Percentiles rank a stretch among this genome's conserved stretches.
These are phyloP conservation scores for Chlorops oryzae DNA, from an alignment of 1,140 invertebrate genomes.

Conservation along the genomic window DNA sequence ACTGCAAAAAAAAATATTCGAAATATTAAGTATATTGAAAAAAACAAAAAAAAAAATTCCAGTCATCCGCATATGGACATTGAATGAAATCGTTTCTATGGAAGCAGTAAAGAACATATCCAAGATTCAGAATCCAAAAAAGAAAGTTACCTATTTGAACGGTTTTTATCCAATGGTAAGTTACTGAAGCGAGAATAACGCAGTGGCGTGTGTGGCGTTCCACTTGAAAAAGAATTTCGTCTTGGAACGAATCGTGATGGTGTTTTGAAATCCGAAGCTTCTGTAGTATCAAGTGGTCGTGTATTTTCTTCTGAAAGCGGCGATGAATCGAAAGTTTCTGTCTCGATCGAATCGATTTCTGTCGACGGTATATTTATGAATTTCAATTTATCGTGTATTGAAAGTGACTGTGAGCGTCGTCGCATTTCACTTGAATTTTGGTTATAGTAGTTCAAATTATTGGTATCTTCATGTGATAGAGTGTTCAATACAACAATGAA, in stretches of 20 bases:
- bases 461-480: neutral
- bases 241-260: conserved; percentile 10
- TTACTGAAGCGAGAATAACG: too few species aligned
- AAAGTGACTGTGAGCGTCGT: conserved; percentile 14
- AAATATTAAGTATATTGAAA: neutral
- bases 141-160: neutral
- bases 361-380: conserved; percentile 8
- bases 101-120: neutral
- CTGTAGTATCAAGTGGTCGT: neutral
- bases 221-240: conserved; percentile 15
- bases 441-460: neutral
- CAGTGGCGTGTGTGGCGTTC: conserved; percentile 9
- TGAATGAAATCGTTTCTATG: neutral
- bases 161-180: neutral
- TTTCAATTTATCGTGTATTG: conserved; percentile 16
- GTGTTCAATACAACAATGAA: conserved; percentile 16
- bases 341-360: too few species aligned
- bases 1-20: neutral
- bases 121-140: neutral
- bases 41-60: neutral
- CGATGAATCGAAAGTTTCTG: too few species aligned
- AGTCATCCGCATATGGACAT: conserved; percentile 1
- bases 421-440: conserved; percentile 2
- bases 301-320: neutral
- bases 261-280: conserved; percentile 6